phyloP scores from a whole-genome alignment of 2,888 invertebrate genomes.

The Digitonthophagus gazella region DNA sequence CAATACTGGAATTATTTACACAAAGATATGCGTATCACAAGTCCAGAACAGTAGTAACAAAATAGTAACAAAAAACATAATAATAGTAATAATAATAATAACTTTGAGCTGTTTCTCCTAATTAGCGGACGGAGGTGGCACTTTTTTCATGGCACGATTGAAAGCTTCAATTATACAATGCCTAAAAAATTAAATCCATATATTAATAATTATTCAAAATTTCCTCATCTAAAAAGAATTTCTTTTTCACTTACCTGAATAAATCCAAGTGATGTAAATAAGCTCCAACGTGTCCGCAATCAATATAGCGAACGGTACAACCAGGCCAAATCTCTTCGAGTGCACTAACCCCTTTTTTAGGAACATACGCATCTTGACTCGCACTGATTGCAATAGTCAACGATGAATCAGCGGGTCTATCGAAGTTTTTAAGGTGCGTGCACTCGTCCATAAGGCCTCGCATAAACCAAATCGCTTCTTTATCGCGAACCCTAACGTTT shows the following conservation, averaged over 20 bases:
- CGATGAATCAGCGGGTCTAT: conserved; percentile 81
- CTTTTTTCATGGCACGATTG: conserved; percentile 60
- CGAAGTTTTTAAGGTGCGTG: conserved; percentile 93
- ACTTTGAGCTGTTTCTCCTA: too few relatives aligned
- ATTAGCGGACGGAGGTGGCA: conserved; percentile 34
- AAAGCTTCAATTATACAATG: conserved; percentile 76
- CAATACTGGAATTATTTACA: conserved; percentile 5
- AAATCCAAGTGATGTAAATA: conserved; percentile 83
- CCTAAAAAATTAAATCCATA: conserved; percentile 52
- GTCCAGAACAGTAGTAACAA: conserved; percentile 7
- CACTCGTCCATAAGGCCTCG: conserved; percentile 98
- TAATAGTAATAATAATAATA: too few relatives aligned
- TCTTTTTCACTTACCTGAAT: conserved; percentile 67
- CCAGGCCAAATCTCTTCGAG: conserved; percentile 93
- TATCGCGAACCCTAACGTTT: conserved; percentile 66
- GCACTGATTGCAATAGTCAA: conserved; percentile 90
- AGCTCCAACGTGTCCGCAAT: conserved; percentile 87
- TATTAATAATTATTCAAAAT: background rate
- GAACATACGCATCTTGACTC: conserved; percentile 86
- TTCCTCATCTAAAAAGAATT: conserved; percentile 18
- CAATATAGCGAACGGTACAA: conserved; percentile 80
- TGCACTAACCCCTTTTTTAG: conserved; percentile 76
- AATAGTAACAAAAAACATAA: too few relatives aligned
- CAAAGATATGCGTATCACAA: background rate
- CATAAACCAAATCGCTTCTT: conserved; percentile 90